phyloP scores from a whole-genome alignment of 2,113 vertebrate species.

The Ivindomyrus marchei region DNA sequence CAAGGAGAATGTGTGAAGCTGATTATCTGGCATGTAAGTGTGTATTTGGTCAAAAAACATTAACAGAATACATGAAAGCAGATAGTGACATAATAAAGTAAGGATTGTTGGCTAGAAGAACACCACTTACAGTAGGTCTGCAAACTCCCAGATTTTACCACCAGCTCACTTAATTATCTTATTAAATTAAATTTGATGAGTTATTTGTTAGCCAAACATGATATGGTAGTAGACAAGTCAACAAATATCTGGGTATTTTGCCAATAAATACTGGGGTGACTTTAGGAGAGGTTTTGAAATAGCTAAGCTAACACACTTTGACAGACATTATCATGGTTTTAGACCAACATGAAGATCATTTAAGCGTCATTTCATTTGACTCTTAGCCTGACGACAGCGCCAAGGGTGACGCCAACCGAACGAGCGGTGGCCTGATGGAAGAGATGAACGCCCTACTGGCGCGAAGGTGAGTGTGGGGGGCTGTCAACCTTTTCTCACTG shows the following conservation, averaged over 20 bases:
- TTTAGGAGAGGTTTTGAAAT: neutral
- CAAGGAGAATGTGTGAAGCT: neutral
- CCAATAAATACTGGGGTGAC: neutral
- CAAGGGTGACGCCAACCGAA: conserved; percentile 88
- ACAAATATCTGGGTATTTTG: neutral
- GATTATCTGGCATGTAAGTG: neutral
- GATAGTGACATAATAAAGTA: neutral
- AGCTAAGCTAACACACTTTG: neutral
- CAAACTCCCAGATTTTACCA: neutral
- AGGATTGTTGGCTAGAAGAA: neutral
- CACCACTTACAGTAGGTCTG: neutral
- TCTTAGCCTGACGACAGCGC: conserved; percentile 81
- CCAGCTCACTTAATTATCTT: neutral
- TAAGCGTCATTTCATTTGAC: neutral
- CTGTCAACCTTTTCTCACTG: neutral
- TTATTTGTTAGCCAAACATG: neutral
- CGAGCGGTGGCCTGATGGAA: conserved; percentile 93
- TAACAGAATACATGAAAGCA: neutral
- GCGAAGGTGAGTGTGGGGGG: conserved; percentile 70
- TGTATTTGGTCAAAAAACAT: neutral
- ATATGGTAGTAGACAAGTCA: neutral
- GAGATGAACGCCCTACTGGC: conserved; percentile 98
- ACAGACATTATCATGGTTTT: neutral
- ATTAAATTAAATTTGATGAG: neutral
- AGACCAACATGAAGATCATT: neutral